Base-by-base conservation (phyloP, 2,113 vertebrate species). In the Corythoichthys intestinalis region DNA sequence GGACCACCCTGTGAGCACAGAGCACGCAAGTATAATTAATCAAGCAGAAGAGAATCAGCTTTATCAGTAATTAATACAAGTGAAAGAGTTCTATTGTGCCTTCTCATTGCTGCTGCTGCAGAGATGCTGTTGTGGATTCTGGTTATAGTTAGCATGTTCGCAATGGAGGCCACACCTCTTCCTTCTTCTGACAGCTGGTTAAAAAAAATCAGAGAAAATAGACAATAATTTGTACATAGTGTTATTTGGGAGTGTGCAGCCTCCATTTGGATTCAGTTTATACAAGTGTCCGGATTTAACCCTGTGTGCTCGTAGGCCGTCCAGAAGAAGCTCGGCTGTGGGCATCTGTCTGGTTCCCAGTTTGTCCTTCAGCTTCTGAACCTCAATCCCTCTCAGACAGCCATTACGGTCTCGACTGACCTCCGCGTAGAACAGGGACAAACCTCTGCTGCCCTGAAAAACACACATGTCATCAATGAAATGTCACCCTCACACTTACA, bases 291-390 rank as follows among this genome's bases (percentile, higher is more conserved):
- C 1, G 34, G 12, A 4, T 75, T 83, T 74, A 70, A 96, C 94
- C 77, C 86, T 88, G 71, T 91, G 77, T 53, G 94, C 94, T 28
- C 65, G 76, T 59, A 92, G 87, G 66, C 93, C 94, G 0, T 93
- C 84, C 47, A 96, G 85, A 66, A 94, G 89, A 1, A 97, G 85
- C 87, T 97, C 94, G 4, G 94, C 94, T 0, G 94, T 96, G 4
- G 94, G 94, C 91, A 97, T 76, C 84, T 94, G 94, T 77, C 92
- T 80, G 0, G 94, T 96, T 15, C 95, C 94, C 80, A 95, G 72
- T 71, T 97, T 97, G 52, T 95, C 90, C 75, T 97, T 96, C 80
- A 97, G 91, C 72, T 92, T 87, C 71, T 95, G 94, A 66, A 96
- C 91, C 53, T 93, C 88, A 54, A 96, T 91, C 5, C 80, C 87